These are phyloP conservation scores for Apaloderma vittatum DNA, from an alignment of 2,113 vertebrate genomes.

Conservation along the genomic window DNA sequence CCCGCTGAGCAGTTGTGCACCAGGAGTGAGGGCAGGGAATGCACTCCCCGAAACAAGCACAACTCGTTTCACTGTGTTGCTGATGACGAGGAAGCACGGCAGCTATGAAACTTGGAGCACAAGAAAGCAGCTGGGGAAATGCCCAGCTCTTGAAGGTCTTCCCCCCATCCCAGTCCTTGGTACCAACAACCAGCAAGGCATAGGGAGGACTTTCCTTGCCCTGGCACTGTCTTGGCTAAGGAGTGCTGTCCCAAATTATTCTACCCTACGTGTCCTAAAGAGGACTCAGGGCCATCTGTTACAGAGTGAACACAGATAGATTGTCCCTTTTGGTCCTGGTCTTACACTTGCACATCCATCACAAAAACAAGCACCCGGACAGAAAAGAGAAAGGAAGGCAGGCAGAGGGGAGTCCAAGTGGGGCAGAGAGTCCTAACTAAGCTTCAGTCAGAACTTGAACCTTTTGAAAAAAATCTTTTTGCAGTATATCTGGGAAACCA, in stretches of 20 bases:
- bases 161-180: not conserved
- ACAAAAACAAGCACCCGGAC: not conserved
- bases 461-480: not conserved
- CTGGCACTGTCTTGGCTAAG: not conserved
- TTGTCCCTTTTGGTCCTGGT: not conserved
- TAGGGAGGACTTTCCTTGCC: not conserved
- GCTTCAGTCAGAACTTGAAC: not conserved
- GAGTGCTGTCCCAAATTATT: not conserved
- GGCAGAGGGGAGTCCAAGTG: not conserved
- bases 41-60: not conserved
- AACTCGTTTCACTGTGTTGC: not conserved
- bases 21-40: not conserved
- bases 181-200: not conserved
- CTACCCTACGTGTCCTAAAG: not conserved
- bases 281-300: not conserved
- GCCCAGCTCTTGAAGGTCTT: not conserved
- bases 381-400: not conserved
- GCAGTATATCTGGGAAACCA: not conserved
- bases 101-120: not conserved
- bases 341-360: not conserved
- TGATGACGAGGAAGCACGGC: rapidly evolving
- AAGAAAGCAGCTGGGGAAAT: not conserved
- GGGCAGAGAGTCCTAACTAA: not conserved
- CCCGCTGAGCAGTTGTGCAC: not conserved
- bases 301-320: rapidly evolving